Evolutionary conservation across 2,888 invertebrate species (phyloP), one percentile per base, ranked within the genome.

Genomic region (Epinotia demarniana): DNA sequence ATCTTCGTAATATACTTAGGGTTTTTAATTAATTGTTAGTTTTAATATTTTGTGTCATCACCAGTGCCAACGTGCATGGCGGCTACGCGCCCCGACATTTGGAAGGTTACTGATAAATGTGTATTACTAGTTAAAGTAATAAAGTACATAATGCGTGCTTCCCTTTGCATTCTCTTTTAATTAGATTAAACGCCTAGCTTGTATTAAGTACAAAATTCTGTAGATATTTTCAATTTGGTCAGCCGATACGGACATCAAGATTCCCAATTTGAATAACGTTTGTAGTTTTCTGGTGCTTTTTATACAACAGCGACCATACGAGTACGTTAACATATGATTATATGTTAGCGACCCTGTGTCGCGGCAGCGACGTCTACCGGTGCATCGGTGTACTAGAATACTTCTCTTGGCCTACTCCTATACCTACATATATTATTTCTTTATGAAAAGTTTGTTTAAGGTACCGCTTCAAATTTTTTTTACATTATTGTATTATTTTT

Each of bases 21-120:
- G 84, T 53, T 86, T 88, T 80, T 80, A 80, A 80, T 79, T 85
- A 84, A 76, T 82, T 85, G 82, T 84, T 84, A 80, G 82, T 82
- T 76, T 83, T 86, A 84, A 85, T 84, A 83, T 83, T 85, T 83
- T 90, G 93, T 93, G 93, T 93, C 93, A 93, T 93, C 84, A 80
- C 64, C 86, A 88, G 92, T 93, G 93, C 93, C 93, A 93, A 92
- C 85, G 92, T 88, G 92, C 92, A 87, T 84, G 39, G 46, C 46
- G 61, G 23, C 16, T 19, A 60, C 6, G 27, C 55, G 63, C 57
- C 16, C 11, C 13, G 1, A 13, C 46, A 23, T 61, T 66, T 18
- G 72, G 72, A 68, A 76, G 73, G 80, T 81, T 84, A 84, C 83
- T 84, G 82, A 84, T 87, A 85, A 82, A 81, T 85, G 86, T 89